Percentiles rank a stretch among this genome's conserved stretches.
Conservation (phyloP, 2,888 invertebrate genomes). For the Coecobrya sp. region DNA sequence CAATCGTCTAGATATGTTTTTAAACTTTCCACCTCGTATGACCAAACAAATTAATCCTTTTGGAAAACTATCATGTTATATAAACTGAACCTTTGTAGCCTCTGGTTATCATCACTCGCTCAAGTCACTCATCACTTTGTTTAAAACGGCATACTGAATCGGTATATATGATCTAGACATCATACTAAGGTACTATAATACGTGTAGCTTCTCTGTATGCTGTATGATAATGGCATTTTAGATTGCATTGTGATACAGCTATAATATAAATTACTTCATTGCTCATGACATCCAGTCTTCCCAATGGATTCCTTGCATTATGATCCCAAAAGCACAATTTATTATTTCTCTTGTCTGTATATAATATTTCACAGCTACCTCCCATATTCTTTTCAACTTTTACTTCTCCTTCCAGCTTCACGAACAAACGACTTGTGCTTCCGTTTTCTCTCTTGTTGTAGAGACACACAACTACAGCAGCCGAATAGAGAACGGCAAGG, state of each 20-base stretch:
- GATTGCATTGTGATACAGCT: background rate
- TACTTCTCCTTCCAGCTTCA: background rate
- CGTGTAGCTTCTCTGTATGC: background rate
- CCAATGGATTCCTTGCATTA: slow-evolving; percentile 40
- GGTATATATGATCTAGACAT: background rate
- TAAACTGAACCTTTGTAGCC: background rate
- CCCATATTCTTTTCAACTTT: background rate
- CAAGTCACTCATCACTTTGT: background rate
- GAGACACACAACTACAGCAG: background rate
- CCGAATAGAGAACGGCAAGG: background rate
- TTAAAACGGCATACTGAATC: background rate
- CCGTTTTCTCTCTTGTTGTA: slow-evolving; percentile 24
- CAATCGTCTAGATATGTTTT: background rate
- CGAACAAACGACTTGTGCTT: slow-evolving; percentile 24
- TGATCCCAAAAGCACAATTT: slow-evolving; percentile 39
- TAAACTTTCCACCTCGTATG: background rate
- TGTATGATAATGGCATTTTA: background rate
- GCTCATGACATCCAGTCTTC: slow-evolving; percentile 49
- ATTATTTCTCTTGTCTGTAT: slow-evolving; percentile 41
- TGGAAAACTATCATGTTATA: background rate
- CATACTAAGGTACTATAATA: background rate
- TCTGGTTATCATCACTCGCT: background rate
- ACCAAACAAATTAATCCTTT: background rate
- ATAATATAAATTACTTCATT: slow-evolving; percentile 53
- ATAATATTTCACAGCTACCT: slow-evolving; percentile 15